phyloP scores from a whole-genome alignment of 2,797 vertebrate species.

The Platalea minor region DNA sequence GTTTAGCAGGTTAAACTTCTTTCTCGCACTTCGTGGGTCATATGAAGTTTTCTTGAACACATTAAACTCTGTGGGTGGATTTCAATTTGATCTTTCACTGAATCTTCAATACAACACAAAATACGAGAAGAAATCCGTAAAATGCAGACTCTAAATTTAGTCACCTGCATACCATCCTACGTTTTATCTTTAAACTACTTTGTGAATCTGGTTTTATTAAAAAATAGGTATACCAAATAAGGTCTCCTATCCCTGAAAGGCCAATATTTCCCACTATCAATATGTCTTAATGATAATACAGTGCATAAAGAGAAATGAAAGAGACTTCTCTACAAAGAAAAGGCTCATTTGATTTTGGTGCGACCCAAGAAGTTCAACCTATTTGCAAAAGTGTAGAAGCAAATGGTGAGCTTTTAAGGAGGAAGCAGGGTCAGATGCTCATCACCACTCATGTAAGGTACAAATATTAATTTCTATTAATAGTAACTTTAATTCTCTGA shows the following conservation, averaged over 20 bases:
- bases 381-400: background rate
- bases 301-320: background rate
- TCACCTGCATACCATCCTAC: background rate
- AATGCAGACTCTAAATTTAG: background rate
- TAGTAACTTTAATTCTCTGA: background rate
- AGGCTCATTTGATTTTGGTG: background rate
- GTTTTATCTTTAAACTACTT: background rate
- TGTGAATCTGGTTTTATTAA: background rate
- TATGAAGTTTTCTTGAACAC: background rate
- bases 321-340: background rate
- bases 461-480: background rate
- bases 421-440: background rate
- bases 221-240: background rate
- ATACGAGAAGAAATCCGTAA: background rate
- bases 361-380: background rate
- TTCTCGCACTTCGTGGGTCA: background rate
- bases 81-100: background rate
- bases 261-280: background rate
- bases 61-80: background rate
- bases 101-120: background rate
- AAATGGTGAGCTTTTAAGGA: background rate
- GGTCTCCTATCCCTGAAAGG: background rate
- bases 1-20: constrained; percentile 6
- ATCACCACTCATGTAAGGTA: background rate
- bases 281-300: background rate